Evolutionary conservation across 2,888 invertebrate genomes (phyloP), one percentile per base, ranked within the genome.

Genomic region (Amblyjoppa proteus): DNA sequence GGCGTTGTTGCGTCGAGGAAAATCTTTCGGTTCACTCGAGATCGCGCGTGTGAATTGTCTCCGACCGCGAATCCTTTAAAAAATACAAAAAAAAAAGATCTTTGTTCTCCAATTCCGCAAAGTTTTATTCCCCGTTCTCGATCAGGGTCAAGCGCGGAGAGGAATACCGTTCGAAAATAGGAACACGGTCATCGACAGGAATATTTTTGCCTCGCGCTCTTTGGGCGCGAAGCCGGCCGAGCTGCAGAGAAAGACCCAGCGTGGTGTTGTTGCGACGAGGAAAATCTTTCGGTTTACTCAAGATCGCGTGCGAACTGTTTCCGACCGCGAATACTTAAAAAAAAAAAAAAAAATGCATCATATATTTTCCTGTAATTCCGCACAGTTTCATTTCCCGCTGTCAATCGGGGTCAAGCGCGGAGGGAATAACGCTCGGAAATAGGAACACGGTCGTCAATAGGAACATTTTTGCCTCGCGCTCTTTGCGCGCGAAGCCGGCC

Each of bases 161-260:
- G 49, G 11, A 49, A 53, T 70, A 49, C n/a, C 70, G 70, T 28
- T 70, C 70, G 31, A 51, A 70, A 51, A 70, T 70, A 70, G 70
- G 31, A 49, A 70, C 51, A 31, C 70, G 70, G 49, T 70, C 70
- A 51, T 49, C 49, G 49, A 49, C 1, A 20, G 20, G 20, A 20
- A 20, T 20, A 20, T 20, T 20, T 20, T 20, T 20, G 20, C 20
- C 20, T 20, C 20, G 20, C 20, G 20, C 20, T 20, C 20, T 20
- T 20, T 20, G 20, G 20, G 20, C 20, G 20, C 20, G 20, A 13
- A 16, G 13, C 11, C 11, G 13, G 3, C 49, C 16, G 34, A 34
- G 34, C 6, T 34, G 73, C 49, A 13, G 45, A 80, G 69, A 75
- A 84, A 49, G 76, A 84, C 83, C 83, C 64, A 45, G 56, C 51